Evolutionary conservation across 2,797 vertebrate species (phyloP).

Genomic region (Falco biarmicus): DNA sequence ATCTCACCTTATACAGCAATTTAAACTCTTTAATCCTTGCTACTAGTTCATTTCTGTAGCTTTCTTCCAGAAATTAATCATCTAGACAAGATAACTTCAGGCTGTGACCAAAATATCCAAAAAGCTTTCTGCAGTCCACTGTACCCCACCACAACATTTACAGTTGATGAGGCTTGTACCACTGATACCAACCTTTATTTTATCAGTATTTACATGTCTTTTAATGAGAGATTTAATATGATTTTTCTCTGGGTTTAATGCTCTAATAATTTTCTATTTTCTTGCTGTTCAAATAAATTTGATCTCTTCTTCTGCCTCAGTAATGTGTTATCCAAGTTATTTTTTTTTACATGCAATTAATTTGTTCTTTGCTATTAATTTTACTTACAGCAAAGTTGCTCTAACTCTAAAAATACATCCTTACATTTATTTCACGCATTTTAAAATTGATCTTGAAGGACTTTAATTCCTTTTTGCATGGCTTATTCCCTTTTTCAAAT

Average conservation of each 20-base stretch:
- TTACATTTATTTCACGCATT: neutral
- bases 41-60: neutral
- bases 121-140: neutral
- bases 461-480: neutral
- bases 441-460: neutral
- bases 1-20: neutral
- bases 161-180: neutral
- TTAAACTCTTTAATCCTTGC: neutral
- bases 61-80: neutral
- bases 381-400: neutral
- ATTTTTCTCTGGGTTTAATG: neutral
- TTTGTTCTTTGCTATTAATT: neutral
- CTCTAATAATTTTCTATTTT: neutral
- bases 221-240: neutral
- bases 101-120: neutral
- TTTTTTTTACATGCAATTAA: neutral
- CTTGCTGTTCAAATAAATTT: neutral
- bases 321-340: neutral
- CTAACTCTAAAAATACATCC: neutral
- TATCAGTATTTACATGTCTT: neutral
- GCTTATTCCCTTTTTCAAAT: neutral
- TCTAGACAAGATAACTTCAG: neutral
- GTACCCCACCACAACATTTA: neutral
- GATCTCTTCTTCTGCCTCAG: neutral
- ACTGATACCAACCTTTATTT: neutral